These are phyloP conservation scores for Ptilorrhoa leucosticta DNA, from an alignment of 2,113 vertebrate species.

Conservation along the genomic window DNA sequence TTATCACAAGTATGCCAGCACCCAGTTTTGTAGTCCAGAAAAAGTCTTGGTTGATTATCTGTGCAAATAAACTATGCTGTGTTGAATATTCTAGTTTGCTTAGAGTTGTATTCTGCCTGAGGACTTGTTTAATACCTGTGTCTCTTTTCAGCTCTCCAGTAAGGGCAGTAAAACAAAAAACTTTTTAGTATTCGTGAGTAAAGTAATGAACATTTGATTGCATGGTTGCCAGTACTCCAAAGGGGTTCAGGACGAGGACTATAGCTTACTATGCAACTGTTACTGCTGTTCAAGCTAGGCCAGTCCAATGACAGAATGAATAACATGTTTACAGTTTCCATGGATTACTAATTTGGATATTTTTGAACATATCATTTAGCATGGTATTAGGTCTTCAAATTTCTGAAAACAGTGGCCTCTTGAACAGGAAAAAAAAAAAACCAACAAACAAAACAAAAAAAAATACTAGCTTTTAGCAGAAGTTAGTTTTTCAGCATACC, in stretches of 20 bases:
- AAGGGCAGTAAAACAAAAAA: background rate
- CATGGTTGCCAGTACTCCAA: background rate
- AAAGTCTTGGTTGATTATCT: slow-evolving; percentile 36
- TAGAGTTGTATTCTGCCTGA: background rate
- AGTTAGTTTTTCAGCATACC: background rate
- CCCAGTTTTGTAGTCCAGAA: slow-evolving; percentile 24
- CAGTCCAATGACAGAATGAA: background rate
- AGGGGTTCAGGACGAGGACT: background rate
- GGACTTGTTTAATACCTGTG: background rate
- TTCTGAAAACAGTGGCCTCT: background rate
- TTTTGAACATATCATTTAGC: background rate
- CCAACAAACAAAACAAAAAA: background rate
- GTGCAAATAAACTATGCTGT: slow-evolving; percentile 27
- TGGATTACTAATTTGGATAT: background rate
- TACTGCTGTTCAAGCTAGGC: background rate
- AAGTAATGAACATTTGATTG: background rate
- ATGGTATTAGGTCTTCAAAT: background rate
- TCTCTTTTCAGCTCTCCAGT: background rate
- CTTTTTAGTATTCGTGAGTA: background rate
- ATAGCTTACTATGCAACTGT: background rate
- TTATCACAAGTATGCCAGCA: slow-evolving; percentile 63
- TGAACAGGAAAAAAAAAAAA: background rate
- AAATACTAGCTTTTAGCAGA: background rate
- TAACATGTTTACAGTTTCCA: background rate
- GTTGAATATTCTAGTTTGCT: slow-evolving; percentile 25